Percentiles rank a stretch among this genome's conserved stretches.
Evolutionary conservation across 2,113 vertebrate species (phyloP).

Genomic region (Rhinolophus ferrumequinum): DNA sequence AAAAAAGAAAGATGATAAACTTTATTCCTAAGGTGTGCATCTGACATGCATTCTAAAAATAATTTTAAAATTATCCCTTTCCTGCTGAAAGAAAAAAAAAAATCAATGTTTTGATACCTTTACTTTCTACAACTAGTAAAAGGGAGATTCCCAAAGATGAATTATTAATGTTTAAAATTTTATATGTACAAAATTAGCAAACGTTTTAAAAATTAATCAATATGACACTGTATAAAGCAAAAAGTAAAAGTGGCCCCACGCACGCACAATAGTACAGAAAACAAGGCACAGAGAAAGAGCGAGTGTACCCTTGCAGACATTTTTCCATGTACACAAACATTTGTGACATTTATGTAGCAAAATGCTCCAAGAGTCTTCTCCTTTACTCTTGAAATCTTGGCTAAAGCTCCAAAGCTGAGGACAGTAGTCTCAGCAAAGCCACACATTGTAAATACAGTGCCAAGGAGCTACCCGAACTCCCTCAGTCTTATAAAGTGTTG

Average conservation of each 20-base stretch:
- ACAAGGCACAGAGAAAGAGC: background rate
- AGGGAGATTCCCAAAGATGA: background rate
- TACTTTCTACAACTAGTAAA: slow-evolving; percentile 16
- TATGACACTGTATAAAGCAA: background rate
- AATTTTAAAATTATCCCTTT: background rate
- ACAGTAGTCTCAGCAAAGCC: background rate
- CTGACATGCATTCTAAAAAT: background rate
- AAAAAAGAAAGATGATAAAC: background rate
- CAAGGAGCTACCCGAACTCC: background rate
- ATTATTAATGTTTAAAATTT: background rate
- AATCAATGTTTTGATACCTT: background rate
- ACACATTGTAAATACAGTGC: background rate
- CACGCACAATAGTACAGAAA: background rate
- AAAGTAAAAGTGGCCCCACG: background rate
- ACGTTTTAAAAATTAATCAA: background rate
- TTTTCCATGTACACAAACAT: background rate
- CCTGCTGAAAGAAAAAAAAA: background rate
- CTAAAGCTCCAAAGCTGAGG: background rate
- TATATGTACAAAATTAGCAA: background rate
- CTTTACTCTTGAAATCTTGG: background rate
- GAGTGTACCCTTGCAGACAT: background rate
- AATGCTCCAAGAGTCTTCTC: background rate
- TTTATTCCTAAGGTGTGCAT: background rate
- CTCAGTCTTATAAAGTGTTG: background rate
- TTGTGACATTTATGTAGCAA: background rate